phyloP scores from a whole-genome alignment of 2,113 vertebrate genomes.

The Origma solitaria region DNA sequence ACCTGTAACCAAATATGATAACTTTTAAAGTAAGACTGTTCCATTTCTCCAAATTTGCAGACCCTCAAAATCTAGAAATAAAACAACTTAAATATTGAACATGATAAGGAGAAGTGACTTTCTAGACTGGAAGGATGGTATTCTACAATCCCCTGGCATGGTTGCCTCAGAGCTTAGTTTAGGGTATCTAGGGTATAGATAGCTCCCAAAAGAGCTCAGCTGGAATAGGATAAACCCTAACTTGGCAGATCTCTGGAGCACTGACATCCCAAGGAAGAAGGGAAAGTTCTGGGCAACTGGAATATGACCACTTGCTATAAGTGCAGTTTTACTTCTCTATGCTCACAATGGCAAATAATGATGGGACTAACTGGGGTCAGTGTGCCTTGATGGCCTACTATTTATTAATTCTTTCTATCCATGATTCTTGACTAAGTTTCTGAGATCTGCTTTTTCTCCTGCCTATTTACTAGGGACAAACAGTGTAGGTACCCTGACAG shows the following conservation, averaged over 20 bases:
- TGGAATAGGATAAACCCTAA: not conserved
- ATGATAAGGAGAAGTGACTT: not conserved
- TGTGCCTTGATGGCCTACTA: not conserved
- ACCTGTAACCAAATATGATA: not conserved
- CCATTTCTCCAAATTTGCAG: not conserved
- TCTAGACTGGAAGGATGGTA: not conserved
- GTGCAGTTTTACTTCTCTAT: not conserved
- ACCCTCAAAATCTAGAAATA: not conserved
- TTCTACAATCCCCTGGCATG: not conserved
- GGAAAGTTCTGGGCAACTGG: not conserved
- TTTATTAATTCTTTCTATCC: not conserved
- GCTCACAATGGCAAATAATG: not conserved
- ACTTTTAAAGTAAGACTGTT: not conserved
- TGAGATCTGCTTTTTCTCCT: not conserved
- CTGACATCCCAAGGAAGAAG: not conserved
- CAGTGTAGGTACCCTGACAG: not conserved
- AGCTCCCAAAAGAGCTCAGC: not conserved
- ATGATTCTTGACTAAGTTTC: not conserved
- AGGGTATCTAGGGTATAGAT: not conserved
- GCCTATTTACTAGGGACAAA: not conserved
- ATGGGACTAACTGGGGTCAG: not conserved
- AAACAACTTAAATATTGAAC: not conserved
- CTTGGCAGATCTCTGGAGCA: not conserved
- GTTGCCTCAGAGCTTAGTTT: not conserved
- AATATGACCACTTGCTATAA: not conserved